Evolutionary conservation across 2,888 invertebrate genomes (phyloP), one percentile per base, ranked within the genome.

Genomic region (Phymatocera aterrima): DNA sequence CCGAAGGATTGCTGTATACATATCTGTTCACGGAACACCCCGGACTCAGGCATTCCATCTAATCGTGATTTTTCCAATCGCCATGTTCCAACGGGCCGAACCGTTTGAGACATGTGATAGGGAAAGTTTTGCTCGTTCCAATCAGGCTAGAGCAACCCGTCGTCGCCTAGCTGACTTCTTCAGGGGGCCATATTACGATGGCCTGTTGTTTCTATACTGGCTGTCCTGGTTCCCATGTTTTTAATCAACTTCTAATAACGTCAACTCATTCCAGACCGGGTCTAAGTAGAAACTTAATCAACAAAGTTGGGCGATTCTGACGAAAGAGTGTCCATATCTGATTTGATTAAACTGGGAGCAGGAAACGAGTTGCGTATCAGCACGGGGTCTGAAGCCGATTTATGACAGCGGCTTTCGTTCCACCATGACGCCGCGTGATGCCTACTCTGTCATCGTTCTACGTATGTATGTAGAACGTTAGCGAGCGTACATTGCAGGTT

Each of bases 271-370:
- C 21, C 4, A 64, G 61, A 64, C 80, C 81, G 65, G 74, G 78
- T 77, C 79, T 40, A 72, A 54, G n/a, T n/a, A n/a, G 60, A 78
- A 83, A 82, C 81, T 82, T 83, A 84, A 83, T 83, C 83, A 83
- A 84, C 83, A 80, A 77, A 65, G 79, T 74, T 79, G 82, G 81
- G 82, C 82, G 82, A 82, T 82, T 81, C 3, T 81, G 83, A 84
- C 85, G 82, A 83, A 85, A 83, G 83, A 80, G 83, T 81, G 80
- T 83, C 84, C 85, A 46, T 12, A 85, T 85, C 85, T 86, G 85
- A 87, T 85, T 87, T 85, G 83, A 87, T 85, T 86, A 84, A n/a
- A n/a, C n/a, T n/a, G n/a, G n/a, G n/a, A n/a, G n/a, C n/a, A n/a
- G n/a, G n/a, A n/a, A n/a, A n/a, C n/a, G n/a, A 37, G 12, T n/a